Percentiles rank a stretch among this genome's conserved stretches.
Conservation (phyloP, 2,797 vertebrate species). For the Peromyscus melanophrys region DNA sequence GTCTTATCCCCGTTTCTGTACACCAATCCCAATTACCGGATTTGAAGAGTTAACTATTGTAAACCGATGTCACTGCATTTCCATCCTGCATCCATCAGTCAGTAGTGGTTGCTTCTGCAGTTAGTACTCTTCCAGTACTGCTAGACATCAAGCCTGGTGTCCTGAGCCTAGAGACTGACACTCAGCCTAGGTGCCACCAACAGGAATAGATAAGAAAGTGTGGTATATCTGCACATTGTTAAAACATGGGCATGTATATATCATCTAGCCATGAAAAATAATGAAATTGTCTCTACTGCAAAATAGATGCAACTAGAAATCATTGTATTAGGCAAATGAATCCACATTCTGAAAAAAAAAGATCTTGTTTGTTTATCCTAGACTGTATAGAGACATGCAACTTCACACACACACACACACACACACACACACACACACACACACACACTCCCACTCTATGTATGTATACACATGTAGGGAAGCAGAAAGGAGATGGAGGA, state of each 20-base stretch:
- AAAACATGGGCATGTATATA: neutral
- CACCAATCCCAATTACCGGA: too few relatives aligned
- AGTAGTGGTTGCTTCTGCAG: neutral
- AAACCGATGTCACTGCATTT: neutral
- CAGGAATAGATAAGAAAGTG: neutral
- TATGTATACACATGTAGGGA: neutral
- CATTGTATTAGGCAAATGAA: neutral
- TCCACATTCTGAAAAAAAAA: neutral
- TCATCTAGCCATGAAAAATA: neutral
- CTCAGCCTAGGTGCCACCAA: neutral
- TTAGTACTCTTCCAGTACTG: neutral
- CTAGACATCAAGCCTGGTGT: neutral
- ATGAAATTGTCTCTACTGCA: neutral
- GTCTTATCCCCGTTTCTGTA: neutral
- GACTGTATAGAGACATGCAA: neutral
- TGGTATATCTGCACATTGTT: neutral
- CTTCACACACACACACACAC: neutral
- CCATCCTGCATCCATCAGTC: neutral
- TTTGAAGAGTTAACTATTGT: neutral
- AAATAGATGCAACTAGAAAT: neutral
- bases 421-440: neutral
- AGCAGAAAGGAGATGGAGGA: neutral
- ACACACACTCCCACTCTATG: neutral
- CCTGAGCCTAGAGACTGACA: neutral
- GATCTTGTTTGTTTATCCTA: neutral